A percentile compares a stretch with the other conserved stretches of the same genome.
These are phyloP conservation scores for Helicolenus hilgendorfi DNA, from an alignment of 2,797 vertebrate genomes.

Conservation along the genomic window DNA sequence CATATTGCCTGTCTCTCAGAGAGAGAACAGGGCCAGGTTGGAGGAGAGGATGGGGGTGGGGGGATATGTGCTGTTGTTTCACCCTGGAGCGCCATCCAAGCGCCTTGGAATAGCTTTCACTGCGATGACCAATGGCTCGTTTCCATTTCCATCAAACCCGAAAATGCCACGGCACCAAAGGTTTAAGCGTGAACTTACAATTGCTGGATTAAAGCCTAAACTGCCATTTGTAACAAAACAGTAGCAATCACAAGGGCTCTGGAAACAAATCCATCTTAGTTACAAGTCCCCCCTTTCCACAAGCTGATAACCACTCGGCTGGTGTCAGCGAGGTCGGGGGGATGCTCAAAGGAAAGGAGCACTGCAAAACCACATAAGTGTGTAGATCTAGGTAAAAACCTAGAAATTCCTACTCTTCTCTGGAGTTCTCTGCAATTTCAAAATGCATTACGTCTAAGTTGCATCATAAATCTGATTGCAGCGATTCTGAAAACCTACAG, in stretches of 20 bases:
- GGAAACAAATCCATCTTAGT: conserved; percentile 66
- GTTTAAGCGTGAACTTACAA: conserved; percentile 65
- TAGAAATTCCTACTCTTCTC: background rate
- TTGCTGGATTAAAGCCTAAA: conserved; percentile 67
- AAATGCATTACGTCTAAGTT: conserved; percentile 4
- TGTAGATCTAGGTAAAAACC: background rate
- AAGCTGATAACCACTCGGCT: background rate
- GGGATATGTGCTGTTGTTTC: conserved; percentile 69
- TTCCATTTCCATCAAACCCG: conserved; percentile 79
- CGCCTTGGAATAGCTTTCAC: conserved; percentile 74
- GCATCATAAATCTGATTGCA: conserved; percentile 22
- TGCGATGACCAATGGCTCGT: conserved; percentile 75
- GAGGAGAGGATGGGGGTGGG: background rate
- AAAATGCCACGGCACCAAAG: conserved; percentile 74
- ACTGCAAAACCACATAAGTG: background rate
- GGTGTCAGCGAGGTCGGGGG: background rate
- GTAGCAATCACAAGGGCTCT: conserved; percentile 35
- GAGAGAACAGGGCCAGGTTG: conserved; percentile 57
- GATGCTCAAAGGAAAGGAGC: background rate
- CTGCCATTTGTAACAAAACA: conserved; percentile 57
- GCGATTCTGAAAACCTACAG: conserved; percentile 19
- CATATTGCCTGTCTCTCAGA: conserved; percentile 76
- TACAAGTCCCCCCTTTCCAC: background rate
- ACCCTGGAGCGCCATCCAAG: conserved; percentile 70
- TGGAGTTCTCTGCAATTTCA: background rate